Percentiles rank a stretch among this genome's conserved stretches.
These are phyloP conservation scores for Macrocentrus cingulum DNA, from an alignment of 1,140 invertebrate species.

Conservation along the genomic window DNA sequence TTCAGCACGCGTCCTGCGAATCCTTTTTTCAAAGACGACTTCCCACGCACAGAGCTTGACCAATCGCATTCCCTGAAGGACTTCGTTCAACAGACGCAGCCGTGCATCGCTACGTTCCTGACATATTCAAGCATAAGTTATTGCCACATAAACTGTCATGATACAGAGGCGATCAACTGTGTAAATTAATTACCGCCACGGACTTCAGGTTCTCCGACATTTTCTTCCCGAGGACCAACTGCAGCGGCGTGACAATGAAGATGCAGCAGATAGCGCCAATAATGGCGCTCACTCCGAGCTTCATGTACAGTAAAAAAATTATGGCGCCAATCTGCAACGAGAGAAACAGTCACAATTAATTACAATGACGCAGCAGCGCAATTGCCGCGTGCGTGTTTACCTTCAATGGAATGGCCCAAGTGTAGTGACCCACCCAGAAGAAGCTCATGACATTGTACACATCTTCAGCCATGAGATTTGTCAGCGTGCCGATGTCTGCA, in stretches of 20 bases:
- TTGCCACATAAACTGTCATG: slow-evolving; percentile 2
- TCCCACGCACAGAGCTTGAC: slow-evolving; percentile 86
- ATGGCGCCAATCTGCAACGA: slow-evolving; percentile 67
- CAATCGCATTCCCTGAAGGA: slow-evolving; percentile 78
- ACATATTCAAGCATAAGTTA: slow-evolving; percentile 4
- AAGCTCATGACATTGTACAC: slow-evolving; percentile 80
- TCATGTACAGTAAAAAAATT: slow-evolving; percentile 73
- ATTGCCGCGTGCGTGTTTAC: slow-evolving; percentile 48
- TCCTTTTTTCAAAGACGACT: slow-evolving; percentile 68
- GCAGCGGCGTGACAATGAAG: slow-evolving; percentile 69
- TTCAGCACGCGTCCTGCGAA: slow-evolving; percentile 66
- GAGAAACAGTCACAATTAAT: neutral
- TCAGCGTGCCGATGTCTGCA: slow-evolving; percentile 68
- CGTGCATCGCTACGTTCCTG: slow-evolving; percentile 74
- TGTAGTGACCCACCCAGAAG: slow-evolving; percentile 82
- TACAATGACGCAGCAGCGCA: neutral
- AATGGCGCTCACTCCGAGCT: slow-evolving; percentile 77
- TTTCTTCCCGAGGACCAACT: slow-evolving; percentile 71
- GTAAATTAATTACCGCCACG: slow-evolving; percentile 63
- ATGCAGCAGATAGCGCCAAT: slow-evolving; percentile 74
- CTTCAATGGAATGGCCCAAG: slow-evolving; percentile 85
- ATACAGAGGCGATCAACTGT: slow-evolving; percentile 2
- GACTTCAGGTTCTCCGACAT: slow-evolving; percentile 71
- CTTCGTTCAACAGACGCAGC: slow-evolving; percentile 75
- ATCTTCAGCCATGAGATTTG: slow-evolving; percentile 84